phyloP scores from a whole-genome alignment of 2,113 vertebrate genomes.

The Castor canadensis region DNA sequence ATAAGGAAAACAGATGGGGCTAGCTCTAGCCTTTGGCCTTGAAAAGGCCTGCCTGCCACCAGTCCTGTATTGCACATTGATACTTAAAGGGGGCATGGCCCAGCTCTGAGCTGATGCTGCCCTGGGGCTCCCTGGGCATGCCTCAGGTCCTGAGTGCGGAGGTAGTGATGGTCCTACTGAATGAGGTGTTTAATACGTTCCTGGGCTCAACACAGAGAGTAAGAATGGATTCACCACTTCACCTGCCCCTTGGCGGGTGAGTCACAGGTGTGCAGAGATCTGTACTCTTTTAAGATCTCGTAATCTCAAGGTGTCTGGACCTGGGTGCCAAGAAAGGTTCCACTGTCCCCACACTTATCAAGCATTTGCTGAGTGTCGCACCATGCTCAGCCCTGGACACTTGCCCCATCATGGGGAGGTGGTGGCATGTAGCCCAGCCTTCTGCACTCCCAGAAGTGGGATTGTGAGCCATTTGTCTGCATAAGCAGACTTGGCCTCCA shows the following conservation, averaged over 20 bases:
- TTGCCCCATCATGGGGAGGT: neutral
- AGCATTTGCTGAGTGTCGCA: rapidly evolving
- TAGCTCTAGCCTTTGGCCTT: neutral
- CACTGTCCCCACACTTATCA: neutral
- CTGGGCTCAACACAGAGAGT: neutral
- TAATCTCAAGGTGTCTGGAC: neutral
- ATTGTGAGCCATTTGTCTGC: no score
- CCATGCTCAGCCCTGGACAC: neutral
- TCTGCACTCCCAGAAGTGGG: neutral
- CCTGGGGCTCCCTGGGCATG: neutral
- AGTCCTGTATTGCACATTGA: neutral
- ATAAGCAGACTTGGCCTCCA: neutral
- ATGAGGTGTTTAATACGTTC: neutral
- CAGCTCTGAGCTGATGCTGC: neutral
- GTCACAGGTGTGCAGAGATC: neutral
- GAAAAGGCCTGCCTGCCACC: neutral
- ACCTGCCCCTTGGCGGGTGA: neutral
- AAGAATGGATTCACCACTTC: neutral
- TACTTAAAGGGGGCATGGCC: neutral
- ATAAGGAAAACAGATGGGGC: neutral
- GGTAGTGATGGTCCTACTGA: neutral
- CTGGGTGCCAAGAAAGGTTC: neutral
- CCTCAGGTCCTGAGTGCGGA: neutral
- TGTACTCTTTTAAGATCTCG: neutral
- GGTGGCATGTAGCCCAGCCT: neutral